Evolutionary conservation across 2,797 vertebrate species (phyloP), one percentile per base, ranked within the genome.

Genomic region (Lophura swinhoii): DNA sequence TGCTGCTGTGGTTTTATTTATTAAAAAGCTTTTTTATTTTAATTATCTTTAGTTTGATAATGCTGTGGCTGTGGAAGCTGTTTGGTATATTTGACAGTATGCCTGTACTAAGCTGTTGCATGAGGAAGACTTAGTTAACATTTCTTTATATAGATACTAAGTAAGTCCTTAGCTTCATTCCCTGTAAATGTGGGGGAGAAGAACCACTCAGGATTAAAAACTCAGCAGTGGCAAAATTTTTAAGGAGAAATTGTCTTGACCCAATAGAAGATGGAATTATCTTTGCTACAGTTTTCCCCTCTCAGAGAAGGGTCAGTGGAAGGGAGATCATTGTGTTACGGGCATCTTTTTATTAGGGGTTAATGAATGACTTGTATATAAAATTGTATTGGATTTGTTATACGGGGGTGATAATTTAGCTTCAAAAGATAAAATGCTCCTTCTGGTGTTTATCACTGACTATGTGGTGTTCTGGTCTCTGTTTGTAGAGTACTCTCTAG

Each of bases 381-480:
- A 84, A 91, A 92, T 23, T 67, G 18, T 71, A 43, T 41, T 66
- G 68, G 51, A 28, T 80, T 90, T 26, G 4, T 39, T 76, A 17
- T 84, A 44, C 28, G 5, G 5, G 2, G 1, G 4, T 43, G 46
- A 82, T 94, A 74, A 33, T 78, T 93, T 90, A 87, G 21, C 58
- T 76, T 70, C 44, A 78, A 33, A 87, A 94, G n/a, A 66, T 59
- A 77, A 90, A 88, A 78, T 5, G 2, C 35, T 78, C 17, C 33
- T 87, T 90, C 84, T 81, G 41, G 22, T 85, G 75, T 90, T 94
- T 95, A 53, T 63, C 44, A 48, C 39, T 77, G 88, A 41, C 39
- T 69, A 6, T 66, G 60, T 35, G 3, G 15, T 44, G 28, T 60
- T 35, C 48, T 80, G 77, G 31, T 67, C 83, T 93, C 75, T 91